Evolutionary conservation across 53 echinoderm and acorn worm species (phyloP), one percentile per base, ranked within the genome.

Genomic region (Actinopyga echinites): DNA sequence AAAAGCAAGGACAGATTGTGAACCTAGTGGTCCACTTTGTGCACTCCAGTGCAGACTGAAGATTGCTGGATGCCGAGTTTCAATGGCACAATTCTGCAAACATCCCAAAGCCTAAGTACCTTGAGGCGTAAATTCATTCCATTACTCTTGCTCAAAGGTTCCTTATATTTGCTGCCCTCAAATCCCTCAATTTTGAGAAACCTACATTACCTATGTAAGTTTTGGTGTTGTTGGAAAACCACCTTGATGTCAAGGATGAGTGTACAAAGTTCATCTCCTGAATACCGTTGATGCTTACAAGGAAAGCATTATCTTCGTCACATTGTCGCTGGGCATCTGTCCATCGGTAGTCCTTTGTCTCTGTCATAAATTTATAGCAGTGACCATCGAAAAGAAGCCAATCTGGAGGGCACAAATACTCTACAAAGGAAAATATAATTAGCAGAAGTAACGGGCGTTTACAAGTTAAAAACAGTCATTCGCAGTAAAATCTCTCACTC

Each of bases 181-280:
- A 9, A 68, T 23, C 3, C 34, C 34, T 31, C 30, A 1, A 37
- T 11, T 17, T 0, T 33, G 11, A 25, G 32, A 69, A 49, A 40
- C 5, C 13, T 6, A 49, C 32, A 56, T 80, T 87, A 96, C 96
- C 96, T 37, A 96, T 96, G 52, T 94, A 96, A 6, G 93, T 93
- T 23, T 83, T 87, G n/a, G 87, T 88, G 6, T 79, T 58, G n/a
- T 90, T 83, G 21, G 85, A 73, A 24, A 86, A 74, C 93, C 90
- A 92, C 6, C 65, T 84, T 20, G 91, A 86, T n/a, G 90, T 92
- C 54, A 92, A 64, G 21, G 91, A 49, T 8, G 64, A 79, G 34
- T 96, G 96, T 7, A 96, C 89, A 78, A 96, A 96, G 34, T 90
- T 74, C 96, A 96, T 96, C 75, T 96, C 96, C 12, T 65, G 79